A percentile compares a stretch with the other conserved stretches of the same genome.
These are phyloP conservation scores for Cerceris ruficornis DNA, from an alignment of 2,888 invertebrate species.

Conservation along the genomic window DNA sequence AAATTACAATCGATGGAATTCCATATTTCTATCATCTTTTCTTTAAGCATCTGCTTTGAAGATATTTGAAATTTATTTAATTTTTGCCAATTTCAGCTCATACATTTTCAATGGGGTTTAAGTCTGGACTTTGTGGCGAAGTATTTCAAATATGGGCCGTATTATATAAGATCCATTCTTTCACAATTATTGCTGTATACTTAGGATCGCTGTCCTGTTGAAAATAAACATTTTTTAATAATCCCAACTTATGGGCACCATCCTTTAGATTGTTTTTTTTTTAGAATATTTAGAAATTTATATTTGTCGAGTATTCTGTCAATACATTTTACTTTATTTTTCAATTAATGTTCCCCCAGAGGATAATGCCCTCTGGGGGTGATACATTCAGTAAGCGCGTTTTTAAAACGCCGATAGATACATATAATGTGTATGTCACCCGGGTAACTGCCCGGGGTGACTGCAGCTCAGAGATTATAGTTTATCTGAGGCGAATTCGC, in stretches of 20 bases:
- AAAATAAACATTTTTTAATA: not conserved
- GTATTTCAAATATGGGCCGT: not conserved
- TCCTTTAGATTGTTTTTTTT: no score
- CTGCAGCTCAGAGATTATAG: no score
- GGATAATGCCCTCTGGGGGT: no score
- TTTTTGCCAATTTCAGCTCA: not conserved
- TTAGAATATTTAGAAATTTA: no score
- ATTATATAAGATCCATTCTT: not conserved
- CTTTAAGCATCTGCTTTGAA: not conserved
- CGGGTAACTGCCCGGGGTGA: no score
- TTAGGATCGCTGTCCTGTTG: not conserved
- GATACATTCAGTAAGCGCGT: no score
- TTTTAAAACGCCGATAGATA: no score
- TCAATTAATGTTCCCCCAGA: no score
- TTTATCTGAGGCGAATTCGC: no score
- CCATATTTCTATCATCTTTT: not conserved
- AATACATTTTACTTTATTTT: no score
- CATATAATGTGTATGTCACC: no score
- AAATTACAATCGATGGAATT: not conserved
- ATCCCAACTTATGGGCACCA: not conserved
- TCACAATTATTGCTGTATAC: not conserved
- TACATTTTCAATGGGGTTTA: not conserved
- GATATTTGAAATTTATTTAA: not conserved
- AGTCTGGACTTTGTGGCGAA: not conserved
- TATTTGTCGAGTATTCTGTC: no score